A percentile compares a stretch with the other conserved stretches of the same genome.
Conservation (phyloP, 2,113 vertebrate species). For the Phylloscopus whistleri region DNA sequence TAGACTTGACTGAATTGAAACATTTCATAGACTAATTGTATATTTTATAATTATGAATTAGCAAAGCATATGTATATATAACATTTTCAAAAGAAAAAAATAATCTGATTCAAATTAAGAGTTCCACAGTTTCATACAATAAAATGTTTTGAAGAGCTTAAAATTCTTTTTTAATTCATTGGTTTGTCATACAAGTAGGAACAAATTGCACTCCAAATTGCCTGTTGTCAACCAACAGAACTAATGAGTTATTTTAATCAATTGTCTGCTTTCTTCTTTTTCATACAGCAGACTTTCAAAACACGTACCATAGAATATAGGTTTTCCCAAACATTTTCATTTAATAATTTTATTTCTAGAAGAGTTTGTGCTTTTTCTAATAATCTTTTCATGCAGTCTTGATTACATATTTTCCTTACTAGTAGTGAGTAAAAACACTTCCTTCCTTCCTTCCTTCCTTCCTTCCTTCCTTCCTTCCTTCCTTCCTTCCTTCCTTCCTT, state of each 20-base stretch:
- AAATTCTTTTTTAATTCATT: background rate
- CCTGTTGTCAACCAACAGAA: background rate
- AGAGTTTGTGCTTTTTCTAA: background rate
- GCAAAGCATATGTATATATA: background rate
- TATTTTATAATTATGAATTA: background rate
- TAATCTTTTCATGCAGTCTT: background rate
- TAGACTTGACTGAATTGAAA: rapidly evolving
- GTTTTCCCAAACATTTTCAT: background rate
- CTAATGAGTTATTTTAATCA: background rate
- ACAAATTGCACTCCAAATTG: background rate
- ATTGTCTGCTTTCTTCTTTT: background rate
- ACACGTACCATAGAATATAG: background rate
- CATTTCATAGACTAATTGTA: rapidly evolving
- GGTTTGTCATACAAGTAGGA: background rate
- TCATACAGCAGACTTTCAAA: background rate
- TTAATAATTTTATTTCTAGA: background rate
- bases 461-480: too few relatives aligned
- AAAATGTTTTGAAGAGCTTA: background rate
- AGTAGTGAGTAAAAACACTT: too few relatives aligned
- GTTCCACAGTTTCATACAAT: background rate
- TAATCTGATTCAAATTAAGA: background rate
- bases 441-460: background rate
- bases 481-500: too few relatives aligned
- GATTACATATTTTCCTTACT: background rate
- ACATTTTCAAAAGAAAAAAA: background rate